These are phyloP conservation scores for Prietella phreatophila DNA, from an alignment of 2,113 vertebrate species.

Conservation along the genomic window DNA sequence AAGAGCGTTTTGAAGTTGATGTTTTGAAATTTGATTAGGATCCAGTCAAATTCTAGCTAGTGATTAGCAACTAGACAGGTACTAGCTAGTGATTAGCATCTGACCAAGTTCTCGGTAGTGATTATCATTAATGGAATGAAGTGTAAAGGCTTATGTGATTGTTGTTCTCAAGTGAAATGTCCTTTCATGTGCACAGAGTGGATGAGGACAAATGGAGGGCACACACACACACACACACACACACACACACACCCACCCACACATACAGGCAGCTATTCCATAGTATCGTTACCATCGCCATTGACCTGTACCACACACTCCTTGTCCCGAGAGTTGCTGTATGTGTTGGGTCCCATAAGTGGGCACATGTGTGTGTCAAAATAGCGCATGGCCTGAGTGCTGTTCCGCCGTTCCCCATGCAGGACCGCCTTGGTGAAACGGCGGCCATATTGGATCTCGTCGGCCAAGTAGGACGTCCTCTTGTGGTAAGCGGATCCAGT, in stretches of 20 bases:
- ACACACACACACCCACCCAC: conserved; percentile 18
- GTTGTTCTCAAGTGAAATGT: conserved; percentile 37
- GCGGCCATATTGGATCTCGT: conserved; percentile 86
- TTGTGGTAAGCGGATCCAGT: conserved; percentile 91
- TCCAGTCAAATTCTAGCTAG: background rate
- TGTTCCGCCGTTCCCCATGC: conserved; percentile 77
- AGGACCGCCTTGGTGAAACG: conserved; percentile 77
- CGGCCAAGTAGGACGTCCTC: conserved; percentile 90
- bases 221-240: background rate
- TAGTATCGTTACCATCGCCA: conserved; percentile 76
- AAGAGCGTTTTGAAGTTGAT: background rate
- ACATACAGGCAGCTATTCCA: conserved; percentile 59
- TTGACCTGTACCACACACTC: conserved; percentile 87
- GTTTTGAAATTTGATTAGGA: background rate
- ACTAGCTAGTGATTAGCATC: background rate
- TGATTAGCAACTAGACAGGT: background rate
- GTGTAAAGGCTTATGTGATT: background rate
- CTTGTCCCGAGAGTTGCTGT: conserved; percentile 80
- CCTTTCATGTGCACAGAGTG: conserved; percentile 15
- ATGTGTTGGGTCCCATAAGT: conserved; percentile 54
- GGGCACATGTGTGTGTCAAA: conserved; percentile 81
- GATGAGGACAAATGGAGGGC: background rate
- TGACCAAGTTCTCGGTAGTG: background rate
- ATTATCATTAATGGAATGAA: conserved; percentile 9
- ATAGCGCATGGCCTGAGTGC: conserved; percentile 83